Evolutionary conservation across 2,113 vertebrate genomes (phyloP), one percentile per base, ranked within the genome.

Genomic region (Mesitornis unicolor): DNA sequence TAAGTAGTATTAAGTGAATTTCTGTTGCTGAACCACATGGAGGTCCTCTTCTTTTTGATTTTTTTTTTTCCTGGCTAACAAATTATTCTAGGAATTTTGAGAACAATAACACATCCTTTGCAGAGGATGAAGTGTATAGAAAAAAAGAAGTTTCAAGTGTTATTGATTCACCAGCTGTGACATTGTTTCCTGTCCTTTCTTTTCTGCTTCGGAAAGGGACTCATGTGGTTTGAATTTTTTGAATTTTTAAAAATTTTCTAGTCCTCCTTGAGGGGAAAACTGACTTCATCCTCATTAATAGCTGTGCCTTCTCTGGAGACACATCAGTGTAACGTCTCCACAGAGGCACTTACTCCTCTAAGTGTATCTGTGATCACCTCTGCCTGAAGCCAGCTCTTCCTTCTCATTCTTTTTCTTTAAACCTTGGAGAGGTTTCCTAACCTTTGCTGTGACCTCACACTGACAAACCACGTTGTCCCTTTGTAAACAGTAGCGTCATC

Each of bases 1-100:
- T 88, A 89, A 93, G 70, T 90, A 93, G 87, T 63, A 69, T 78
- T 85, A 74, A 82, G 87, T 90, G 61, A 71, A 42, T 91, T 95
- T 94, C 47, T 89, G 61, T 92, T 92, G 73, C 81, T 94, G 84
- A 91, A 69, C 57, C 43, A 79, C 36, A 26, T 29, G 35, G 35
- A 80, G 19, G 28, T 73, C 29, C 51, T 68, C 51, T 11, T 65
- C 13, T 61, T 16, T 75, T 7, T n/a, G n/a, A n/a, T n/a, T n/a
- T 17, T 59, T 11, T 21, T 80, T 14, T 24, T 28, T 60, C 9
- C 16, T 31, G 16, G 53, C 6, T 63, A 35, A 59, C 36, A 74
- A 56, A 35, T 36, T 21, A 65, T 75, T 73, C 35, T 80, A 84
- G 71, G 87, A 94, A 86, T 86, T 77, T 29, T 43, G 59, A 92